A percentile compares a stretch with the other conserved stretches of the same genome.
Conservation (phyloP, 2,888 invertebrate genomes). For the Eudasyphora cyanicolor region DNA sequence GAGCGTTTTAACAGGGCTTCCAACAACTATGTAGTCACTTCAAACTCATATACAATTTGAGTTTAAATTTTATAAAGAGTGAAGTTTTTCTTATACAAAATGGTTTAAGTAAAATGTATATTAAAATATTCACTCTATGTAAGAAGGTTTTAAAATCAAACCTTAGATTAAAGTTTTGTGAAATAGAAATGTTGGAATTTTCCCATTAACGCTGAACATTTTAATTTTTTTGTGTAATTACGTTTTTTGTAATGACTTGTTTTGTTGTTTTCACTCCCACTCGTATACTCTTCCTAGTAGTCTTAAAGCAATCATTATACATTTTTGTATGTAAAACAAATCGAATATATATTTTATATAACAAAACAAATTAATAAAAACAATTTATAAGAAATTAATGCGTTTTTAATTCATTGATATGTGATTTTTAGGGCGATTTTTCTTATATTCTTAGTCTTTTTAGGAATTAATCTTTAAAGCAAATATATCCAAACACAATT, state of each 20-base stretch:
- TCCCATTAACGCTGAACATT: background rate
- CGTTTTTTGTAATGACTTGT: constrained; percentile 51
- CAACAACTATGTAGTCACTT: background rate
- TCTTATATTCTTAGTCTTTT: no score
- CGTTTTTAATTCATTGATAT: no score
- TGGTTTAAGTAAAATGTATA: no score
- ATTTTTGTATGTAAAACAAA: constrained; percentile 47
- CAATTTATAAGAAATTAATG: background rate
- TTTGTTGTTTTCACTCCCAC: background rate
- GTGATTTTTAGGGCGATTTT: no score
- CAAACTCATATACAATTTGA: no score
- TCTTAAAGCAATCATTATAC: constrained; percentile 42
- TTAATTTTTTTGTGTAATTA: constrained; percentile 33
- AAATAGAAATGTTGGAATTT: background rate
- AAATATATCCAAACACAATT: no score
- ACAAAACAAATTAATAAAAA: constrained; percentile 20
- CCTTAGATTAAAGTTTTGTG: no score
- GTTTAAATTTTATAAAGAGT: background rate
- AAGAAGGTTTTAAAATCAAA: no score
- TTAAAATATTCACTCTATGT: no score
- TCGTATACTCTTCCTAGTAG: constrained; percentile 1
- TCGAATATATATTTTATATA: constrained; percentile 51
- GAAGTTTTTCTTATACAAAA: background rate
- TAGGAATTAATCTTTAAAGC: no score
- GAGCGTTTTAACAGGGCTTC: background rate